phyloP scores from a whole-genome alignment of 1,140 invertebrate genomes.

The Drosophila willistoni region DNA sequence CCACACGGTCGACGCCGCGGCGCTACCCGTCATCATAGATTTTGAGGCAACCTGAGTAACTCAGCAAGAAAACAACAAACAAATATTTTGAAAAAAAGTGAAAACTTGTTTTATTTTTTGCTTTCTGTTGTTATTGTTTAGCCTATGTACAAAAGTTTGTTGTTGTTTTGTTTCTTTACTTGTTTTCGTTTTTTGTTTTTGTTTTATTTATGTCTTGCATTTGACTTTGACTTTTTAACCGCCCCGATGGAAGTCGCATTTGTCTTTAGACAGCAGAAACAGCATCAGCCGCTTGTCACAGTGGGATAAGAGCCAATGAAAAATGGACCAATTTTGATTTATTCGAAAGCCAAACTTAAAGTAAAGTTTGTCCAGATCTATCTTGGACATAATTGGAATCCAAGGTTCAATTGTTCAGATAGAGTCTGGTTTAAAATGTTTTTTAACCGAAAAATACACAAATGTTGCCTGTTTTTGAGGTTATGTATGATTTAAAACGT shows the following conservation, averaged over 20 bases:
- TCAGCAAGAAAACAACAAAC: conserved; percentile 35
- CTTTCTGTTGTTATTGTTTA: conserved; percentile 60
- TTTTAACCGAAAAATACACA: too few species aligned
- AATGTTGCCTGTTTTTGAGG: too few species aligned
- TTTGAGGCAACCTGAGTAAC: conserved; percentile 47
- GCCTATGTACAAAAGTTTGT: conserved; percentile 39
- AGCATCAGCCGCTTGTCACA: conserved; percentile 30
- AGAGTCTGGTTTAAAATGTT: too few species aligned
- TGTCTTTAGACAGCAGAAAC: conserved; percentile 33
- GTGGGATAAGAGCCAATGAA: conserved; percentile 36
- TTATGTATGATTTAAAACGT: too few species aligned
- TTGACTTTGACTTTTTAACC: conserved; percentile 81
- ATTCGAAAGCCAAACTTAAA: neutral
- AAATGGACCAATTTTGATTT: conserved; percentile 15
- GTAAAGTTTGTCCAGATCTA: too few species aligned
- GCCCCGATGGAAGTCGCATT: conserved; percentile 40
- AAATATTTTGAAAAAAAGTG: conserved; percentile 60
- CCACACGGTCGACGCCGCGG: conserved; percentile 16
- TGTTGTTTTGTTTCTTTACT: conserved; percentile 21
- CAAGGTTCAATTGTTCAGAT: too few species aligned
- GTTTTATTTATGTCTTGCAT: conserved; percentile 65
- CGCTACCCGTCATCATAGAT: conserved; percentile 2
- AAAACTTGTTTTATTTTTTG: conserved; percentile 68
- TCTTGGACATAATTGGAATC: too few species aligned
- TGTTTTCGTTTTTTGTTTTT: conserved; percentile 19